Percentiles rank a stretch among this genome's conserved stretches.
Conservation (phyloP, 2,888 invertebrate genomes). For the Kryphioiulus occultus region DNA sequence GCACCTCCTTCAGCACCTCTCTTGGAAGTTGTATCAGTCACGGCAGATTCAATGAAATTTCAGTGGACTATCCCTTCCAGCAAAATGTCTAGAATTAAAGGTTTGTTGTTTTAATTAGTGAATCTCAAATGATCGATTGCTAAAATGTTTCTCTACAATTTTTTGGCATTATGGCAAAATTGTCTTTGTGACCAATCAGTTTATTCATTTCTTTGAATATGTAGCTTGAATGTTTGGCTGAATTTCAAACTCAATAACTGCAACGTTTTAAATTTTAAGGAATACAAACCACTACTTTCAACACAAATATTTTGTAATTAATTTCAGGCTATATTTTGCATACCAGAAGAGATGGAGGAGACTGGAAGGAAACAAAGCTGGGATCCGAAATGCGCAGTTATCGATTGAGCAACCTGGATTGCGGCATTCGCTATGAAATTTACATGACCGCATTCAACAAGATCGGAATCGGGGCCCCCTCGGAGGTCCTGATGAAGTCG, state of each 20-base stretch:
- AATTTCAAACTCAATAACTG: too few species aligned
- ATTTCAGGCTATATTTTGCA: conserved; percentile 47
- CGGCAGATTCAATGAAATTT: conserved; percentile 55
- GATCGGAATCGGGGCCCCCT: conserved; percentile 55
- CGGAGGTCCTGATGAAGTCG: conserved; percentile 27
- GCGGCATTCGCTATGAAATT: conserved; percentile 55
- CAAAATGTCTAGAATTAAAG: conserved; percentile 48
- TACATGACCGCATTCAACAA: conserved; percentile 56
- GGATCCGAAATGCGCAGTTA: conserved; percentile 51
- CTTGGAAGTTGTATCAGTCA: conserved; percentile 54
- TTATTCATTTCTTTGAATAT: too few species aligned
- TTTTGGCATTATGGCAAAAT: too few species aligned
- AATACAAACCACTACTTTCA: too few species aligned
- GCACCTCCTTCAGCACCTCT: conserved; percentile 56
- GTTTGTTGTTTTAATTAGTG: too few species aligned
- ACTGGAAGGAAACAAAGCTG: conserved; percentile 48
- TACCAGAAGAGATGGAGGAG: conserved; percentile 33
- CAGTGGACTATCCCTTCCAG: conserved; percentile 53
- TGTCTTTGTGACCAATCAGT: too few species aligned
- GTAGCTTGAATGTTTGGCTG: too few species aligned
- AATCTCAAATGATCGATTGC: too few species aligned
- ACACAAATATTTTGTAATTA: too few species aligned
- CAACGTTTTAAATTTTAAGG: too few species aligned
- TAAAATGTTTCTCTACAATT: too few species aligned
- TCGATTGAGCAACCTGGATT: conserved; percentile 54